Conservation (phyloP, 35 echinoderm and acorn worm genomes). For the Holothuria glaberrima region DNA sequence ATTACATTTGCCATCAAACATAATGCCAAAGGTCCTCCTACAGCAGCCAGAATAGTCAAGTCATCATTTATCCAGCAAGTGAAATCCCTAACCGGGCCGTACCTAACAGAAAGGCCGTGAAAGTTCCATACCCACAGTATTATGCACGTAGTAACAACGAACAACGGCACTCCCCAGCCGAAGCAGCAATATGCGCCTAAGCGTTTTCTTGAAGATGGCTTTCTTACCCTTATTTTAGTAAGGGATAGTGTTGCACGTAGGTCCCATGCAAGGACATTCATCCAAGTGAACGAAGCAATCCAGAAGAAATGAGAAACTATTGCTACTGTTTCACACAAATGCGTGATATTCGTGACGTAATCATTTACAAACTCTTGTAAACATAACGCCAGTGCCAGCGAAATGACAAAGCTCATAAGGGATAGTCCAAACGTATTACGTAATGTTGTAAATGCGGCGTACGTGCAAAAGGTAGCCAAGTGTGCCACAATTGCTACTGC, state of each 20-base stretch:
- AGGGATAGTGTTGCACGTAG: too few species aligned
- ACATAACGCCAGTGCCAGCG: too few species aligned
- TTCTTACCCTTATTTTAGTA: too few species aligned
- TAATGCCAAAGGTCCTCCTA: neutral
- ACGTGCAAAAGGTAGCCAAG: too few species aligned
- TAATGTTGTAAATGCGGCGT: too few species aligned
- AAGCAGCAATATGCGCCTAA: neutral
- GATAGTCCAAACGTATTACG: neutral
- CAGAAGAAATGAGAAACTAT: neutral
- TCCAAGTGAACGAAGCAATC: too few species aligned
- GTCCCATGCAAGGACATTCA: too few species aligned
- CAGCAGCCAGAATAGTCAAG: neutral
- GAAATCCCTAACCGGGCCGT: too few species aligned
- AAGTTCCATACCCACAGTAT: neutral
- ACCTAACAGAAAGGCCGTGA: neutral
- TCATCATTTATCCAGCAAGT: neutral
- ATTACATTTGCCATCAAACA: neutral
- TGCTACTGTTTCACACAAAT: neutral
- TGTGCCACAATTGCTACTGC: neutral
- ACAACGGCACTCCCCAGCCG: neutral
- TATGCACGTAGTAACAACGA: neutral
- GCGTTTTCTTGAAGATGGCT: neutral
- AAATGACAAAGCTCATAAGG: neutral
- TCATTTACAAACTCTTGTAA: too few species aligned
- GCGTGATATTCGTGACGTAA: neutral